Percentiles rank a stretch among this genome's conserved stretches.
Evolutionary conservation across 2,888 invertebrate species (phyloP).

Genomic region (Athalia circularis): DNA sequence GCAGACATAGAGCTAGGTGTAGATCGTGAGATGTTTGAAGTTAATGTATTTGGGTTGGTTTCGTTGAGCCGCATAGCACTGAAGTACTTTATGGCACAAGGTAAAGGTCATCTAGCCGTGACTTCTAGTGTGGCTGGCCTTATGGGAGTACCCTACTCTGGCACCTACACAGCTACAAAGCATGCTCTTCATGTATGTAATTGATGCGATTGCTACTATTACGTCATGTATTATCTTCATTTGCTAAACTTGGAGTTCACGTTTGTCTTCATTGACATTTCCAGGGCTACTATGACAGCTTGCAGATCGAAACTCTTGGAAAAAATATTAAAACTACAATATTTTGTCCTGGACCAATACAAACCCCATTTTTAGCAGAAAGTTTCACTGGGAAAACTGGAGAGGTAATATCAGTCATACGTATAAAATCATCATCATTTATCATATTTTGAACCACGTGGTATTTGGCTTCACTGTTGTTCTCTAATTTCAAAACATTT

Average conservation of each 20-base stretch:
- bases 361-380: conserved; percentile 81
- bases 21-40: conserved; percentile 84
- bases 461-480: conserved; percentile 1
- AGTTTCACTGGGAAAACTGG: conserved; percentile 81
- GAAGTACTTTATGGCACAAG: conserved; percentile 78
- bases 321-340: conserved; percentile 80
- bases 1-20: conserved; percentile 82
- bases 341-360: conserved; percentile 86
- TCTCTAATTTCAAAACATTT: neutral
- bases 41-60: conserved; percentile 85
- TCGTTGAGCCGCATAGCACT: conserved; percentile 83
- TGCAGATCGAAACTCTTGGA: conserved; percentile 79
- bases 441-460: conserved; percentile 46
- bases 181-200: conserved; percentile 83
- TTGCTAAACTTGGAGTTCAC: neutral
- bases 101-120: conserved; percentile 82
- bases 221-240: neutral
- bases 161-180: conserved; percentile 84
- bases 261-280: conserved; percentile 55
- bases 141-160: conserved; percentile 80
- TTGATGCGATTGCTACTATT: neutral
- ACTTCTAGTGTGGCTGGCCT: conserved; percentile 86
- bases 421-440: conserved; percentile 39
- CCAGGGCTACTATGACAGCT: conserved; percentile 84
- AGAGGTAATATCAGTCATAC: conserved; percentile 73